Percentiles rank a stretch among this genome's conserved stretches.
These are phyloP conservation scores for Antitype chi DNA, from an alignment of 2,888 invertebrate species.

Conservation along the genomic window DNA sequence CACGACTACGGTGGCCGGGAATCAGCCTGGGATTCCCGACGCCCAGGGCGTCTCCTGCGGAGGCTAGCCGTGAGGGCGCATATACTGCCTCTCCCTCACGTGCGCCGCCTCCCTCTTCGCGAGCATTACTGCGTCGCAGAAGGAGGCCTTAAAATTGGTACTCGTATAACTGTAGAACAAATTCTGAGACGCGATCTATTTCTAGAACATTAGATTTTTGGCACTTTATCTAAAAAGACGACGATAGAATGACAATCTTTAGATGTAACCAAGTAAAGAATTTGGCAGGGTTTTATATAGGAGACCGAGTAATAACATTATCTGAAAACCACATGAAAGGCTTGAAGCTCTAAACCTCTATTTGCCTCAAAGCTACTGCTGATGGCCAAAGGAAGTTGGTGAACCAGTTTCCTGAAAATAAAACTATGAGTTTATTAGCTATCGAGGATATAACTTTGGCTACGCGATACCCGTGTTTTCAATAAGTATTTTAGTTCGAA, in stretches of 20 bases:
- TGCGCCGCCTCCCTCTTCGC: no score
- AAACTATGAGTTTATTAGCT: constrained; percentile 57
- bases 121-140: no score
- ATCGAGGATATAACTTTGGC: constrained; percentile 45
- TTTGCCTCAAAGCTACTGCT: constrained; percentile 31
- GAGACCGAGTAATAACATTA: constrained; percentile 32
- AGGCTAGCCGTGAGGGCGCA: no score
- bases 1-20: no score
- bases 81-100: no score
- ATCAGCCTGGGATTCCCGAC: no score
- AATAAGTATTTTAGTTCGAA: constrained; percentile 46
- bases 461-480: constrained; percentile 41
- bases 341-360: constrained; percentile 22
- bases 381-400: constrained; percentile 35
- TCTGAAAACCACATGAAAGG: constrained; percentile 39
- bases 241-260: constrained; percentile 12
- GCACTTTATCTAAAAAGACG: constrained; percentile 23
- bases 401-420: constrained; percentile 49
- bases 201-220: constrained; percentile 43
- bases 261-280: constrained; percentile 18
- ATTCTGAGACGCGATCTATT: constrained; percentile 23
- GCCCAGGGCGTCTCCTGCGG: no score
- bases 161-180: background rate
- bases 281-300: constrained; percentile 35
- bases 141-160: no score